Evolutionary conservation across 2,888 invertebrate species (phyloP).

Genomic region (Mythimna impura): DNA sequence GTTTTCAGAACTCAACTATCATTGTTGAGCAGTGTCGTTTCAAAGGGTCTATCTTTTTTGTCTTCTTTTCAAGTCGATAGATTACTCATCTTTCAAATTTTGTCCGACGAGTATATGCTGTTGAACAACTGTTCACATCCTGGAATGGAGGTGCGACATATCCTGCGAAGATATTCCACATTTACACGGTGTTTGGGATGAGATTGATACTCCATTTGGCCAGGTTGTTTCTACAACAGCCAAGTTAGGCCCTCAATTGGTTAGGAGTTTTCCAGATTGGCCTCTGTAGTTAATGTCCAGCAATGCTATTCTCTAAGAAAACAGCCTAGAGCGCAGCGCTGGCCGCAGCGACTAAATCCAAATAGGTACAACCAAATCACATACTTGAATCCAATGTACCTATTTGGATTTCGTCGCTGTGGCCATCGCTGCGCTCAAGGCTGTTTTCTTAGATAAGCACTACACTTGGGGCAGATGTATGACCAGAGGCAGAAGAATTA

Average conservation of each 20-base stretch:
- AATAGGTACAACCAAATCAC: too few relatives aligned
- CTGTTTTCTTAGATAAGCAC: too few relatives aligned
- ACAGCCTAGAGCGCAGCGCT: too few relatives aligned
- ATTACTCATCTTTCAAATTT: background rate
- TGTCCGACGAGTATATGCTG: background rate
- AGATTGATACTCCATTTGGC: background rate
- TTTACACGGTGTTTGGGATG: background rate
- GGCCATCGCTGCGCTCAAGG: too few relatives aligned
- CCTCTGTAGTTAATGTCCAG: too few relatives aligned
- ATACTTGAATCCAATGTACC: too few relatives aligned
- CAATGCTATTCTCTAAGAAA: too few relatives aligned
- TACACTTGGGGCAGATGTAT: background rate
- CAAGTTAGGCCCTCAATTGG: too few relatives aligned
- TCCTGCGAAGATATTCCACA: too few relatives aligned
- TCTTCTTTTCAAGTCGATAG: background rate
- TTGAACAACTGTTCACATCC: background rate
- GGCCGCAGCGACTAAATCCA: too few relatives aligned
- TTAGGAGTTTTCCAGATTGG: background rate
- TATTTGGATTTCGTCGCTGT: too few relatives aligned
- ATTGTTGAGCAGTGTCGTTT: background rate
- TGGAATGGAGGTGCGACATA: background rate
- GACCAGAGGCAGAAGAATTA: background rate
- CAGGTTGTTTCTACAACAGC: background rate
- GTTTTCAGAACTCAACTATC: background rate
- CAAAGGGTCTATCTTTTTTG: background rate